Base-by-base conservation (phyloP, 2,113 vertebrate genomes). In the Lonchura striata region DNA sequence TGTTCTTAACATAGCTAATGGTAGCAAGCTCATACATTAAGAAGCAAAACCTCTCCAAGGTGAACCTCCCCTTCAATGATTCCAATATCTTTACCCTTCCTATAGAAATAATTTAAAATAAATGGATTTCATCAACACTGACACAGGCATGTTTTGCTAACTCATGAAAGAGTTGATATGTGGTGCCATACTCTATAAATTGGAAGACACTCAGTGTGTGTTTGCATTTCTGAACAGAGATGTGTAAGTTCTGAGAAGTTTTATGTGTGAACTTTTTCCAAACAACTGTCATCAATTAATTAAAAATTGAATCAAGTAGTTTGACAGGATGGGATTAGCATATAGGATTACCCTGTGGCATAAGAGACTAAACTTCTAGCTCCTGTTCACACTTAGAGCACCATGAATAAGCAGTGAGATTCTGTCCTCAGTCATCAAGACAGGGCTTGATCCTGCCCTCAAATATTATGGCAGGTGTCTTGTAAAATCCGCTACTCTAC, bases 401-500 rank as follows among this genome's bases (percentile, higher is more conserved):
- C 28, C 82, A 81, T 35, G 64, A 96, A 96, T 56, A 88, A 94
- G 65, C 90, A 90, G 75, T 16, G 66, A 95, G 41, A 23, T 91
- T 95, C 92, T 92, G 78, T 83, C 94, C 64, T 89, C 60, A 82
- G 81, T 53, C 52, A 91, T 93, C 90, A 93, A 64, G 57, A n/a
- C 61, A 89, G 68, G 81, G 31, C 81, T 96, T 95, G 89, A 94
- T 96, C 88, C 66, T 88, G 35, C 49, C 66, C 83, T 86, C 82
- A 63, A 47, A 95, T 87, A 91, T 47, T 49, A 94, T 94, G 54
- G 66, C 64, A 92, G 72, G 75, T 90, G 85, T 88, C 94, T 93
- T 83, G 87, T 93, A 97, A 90, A 88, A 97, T 93, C 86, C 92
- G 56, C 81, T 80, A 25, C 56, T 87, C 47, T 76, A 27, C 87